A percentile compares a stretch with the other conserved stretches of the same genome.
These are phyloP conservation scores for western clawed frog (Xenopus tropicalis) DNA, from an alignment of 2,113 vertebrate species.

Conservation along the genomic window UCB_Xtro_10.0 CM004444.2:180270501-180271000, in stretches of 20 bases:
- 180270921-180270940: not conserved
- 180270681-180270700: not conserved
- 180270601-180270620: not conserved
- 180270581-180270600: not conserved
- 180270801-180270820: not conserved
- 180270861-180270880: constrained; percentile 2
- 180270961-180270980: not conserved
- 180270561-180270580: not conserved
- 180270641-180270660: not conserved
- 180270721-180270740: not conserved
- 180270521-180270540: constrained; percentile 13
- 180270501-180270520: not conserved
- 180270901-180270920: not conserved
- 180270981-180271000: not conserved
- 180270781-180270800: not conserved
- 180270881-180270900: constrained; percentile 1
- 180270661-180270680: constrained; percentile 7
- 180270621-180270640: not conserved
- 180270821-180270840: no score
- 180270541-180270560: constrained; percentile 12
- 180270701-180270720: not conserved
- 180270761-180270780: not conserved
- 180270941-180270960: not conserved
- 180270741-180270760: not conserved
- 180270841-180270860: not conserved